Conservation (phyloP, 2,797 vertebrate species). For the Protonibea diacanthus region DNA sequence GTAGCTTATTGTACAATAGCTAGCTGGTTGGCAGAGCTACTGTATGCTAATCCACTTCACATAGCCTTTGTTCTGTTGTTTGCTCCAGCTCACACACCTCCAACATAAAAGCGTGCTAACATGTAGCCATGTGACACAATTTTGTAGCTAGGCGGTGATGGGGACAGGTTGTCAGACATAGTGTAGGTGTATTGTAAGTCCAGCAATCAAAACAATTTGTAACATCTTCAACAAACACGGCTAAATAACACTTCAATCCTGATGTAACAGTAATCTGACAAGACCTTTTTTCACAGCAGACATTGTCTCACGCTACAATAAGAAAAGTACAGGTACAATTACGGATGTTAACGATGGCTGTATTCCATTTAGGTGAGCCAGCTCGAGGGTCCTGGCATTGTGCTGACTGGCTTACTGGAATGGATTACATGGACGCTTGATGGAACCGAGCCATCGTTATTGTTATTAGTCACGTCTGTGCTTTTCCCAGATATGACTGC, state of each 20-base stretch:
- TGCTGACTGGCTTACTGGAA: not conserved
- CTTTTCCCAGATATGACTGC: conserved; percentile 1
- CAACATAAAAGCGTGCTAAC: not conserved
- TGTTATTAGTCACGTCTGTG: conserved; percentile 21
- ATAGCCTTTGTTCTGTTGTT: not conserved
- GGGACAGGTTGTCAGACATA: not conserved
- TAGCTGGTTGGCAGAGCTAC: not conserved
- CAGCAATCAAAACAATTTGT: not conserved
- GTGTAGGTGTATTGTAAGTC: not conserved
- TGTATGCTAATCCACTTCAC: no score
- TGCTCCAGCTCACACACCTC: not conserved
- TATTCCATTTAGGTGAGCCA: conserved; percentile 13
- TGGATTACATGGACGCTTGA: conserved; percentile 4
- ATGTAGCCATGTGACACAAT: not conserved
- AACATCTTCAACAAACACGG: not conserved
- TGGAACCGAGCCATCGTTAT: conserved; percentile 20
- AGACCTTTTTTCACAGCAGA: not conserved
- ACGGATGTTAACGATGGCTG: conserved; percentile 14
- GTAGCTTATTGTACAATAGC: no score
- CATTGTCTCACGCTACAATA: conserved; percentile 17
- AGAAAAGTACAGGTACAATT: conserved; percentile 18
- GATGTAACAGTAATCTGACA: not conserved
- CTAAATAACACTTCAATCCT: conserved; percentile 1
- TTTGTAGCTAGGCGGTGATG: not conserved
- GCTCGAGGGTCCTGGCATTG: conserved; percentile 10